A percentile compares a stretch with the other conserved stretches of the same genome.
Conservation (phyloP, 1,140 invertebrate species). For the Batillaria attramentaria region DNA sequence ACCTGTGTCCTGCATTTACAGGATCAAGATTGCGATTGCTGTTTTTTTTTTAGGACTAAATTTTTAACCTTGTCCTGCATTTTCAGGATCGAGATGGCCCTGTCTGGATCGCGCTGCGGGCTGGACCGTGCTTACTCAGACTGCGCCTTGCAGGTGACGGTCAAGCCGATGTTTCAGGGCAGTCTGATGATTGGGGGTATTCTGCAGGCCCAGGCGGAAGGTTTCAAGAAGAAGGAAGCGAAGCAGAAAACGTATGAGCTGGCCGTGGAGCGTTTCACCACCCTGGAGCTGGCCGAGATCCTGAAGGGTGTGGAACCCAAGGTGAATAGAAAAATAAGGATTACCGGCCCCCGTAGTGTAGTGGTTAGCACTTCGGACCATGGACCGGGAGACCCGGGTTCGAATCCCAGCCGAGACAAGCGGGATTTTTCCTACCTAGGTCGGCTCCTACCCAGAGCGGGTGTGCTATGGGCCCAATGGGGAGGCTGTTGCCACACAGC, state of each 20-base stretch:
- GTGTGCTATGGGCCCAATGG: too few species aligned
- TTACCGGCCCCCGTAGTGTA: too few species aligned
- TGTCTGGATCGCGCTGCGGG: constrained; percentile 24
- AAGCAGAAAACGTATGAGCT: constrained; percentile 49
- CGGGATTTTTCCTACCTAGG: too few species aligned
- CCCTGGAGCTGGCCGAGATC: constrained; percentile 33
- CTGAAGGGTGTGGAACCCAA: constrained; percentile 42
- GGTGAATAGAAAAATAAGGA: too few species aligned
- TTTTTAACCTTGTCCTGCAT: background rate
- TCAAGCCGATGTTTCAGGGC: constrained; percentile 18
- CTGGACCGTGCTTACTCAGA: constrained; percentile 13
- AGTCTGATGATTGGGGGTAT: constrained; percentile 20
- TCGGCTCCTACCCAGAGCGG: too few species aligned
- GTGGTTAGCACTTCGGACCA: too few species aligned
- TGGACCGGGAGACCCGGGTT: too few species aligned
- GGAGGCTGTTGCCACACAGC: too few species aligned
- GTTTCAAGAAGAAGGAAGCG: constrained; percentile 36
- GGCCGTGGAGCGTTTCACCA: constrained; percentile 44
- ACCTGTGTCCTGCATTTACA: too few species aligned
- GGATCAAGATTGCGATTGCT: background rate
- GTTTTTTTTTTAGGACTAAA: background rate
- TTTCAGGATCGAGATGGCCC: constrained; percentile 26
- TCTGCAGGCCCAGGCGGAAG: constrained; percentile 11
- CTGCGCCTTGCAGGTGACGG: background rate
- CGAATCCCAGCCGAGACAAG: too few species aligned